Conservation (phyloP, 1,140 invertebrate species). For the Augochlora pura region DNA sequence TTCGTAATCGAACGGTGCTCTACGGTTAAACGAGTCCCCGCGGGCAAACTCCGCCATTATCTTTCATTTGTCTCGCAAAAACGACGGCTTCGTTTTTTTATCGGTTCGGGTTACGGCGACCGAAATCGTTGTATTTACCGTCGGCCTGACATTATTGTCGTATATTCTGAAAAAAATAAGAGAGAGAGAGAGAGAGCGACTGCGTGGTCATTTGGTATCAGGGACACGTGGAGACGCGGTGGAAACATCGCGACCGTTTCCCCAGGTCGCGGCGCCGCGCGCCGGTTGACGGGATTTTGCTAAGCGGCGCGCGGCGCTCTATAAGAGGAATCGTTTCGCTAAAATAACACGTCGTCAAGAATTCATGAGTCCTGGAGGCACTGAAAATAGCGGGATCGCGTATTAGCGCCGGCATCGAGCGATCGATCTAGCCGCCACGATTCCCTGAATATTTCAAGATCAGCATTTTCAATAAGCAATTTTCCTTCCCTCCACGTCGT, state of each 20-base stretch:
- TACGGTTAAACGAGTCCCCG: no score
- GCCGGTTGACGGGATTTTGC: conserved; percentile 12
- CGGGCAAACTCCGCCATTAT: no score
- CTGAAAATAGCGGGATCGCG: conserved; percentile 32
- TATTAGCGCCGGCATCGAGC: conserved; percentile 13
- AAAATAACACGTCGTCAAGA: conserved; percentile 46
- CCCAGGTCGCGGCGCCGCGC: not conserved
- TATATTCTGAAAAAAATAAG: no score
- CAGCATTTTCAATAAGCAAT: not conserved
- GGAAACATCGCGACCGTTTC: conserved; percentile 20
- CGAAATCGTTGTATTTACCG: no score
- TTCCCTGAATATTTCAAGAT: not conserved
- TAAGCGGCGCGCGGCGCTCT: not conserved
- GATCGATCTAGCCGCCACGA: not conserved
- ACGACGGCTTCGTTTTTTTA: no score
- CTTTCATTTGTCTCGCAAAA: no score
- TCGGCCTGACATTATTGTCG: no score
- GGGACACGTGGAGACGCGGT: conserved; percentile 22
- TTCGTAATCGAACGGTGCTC: no score
- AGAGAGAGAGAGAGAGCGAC: not conserved
- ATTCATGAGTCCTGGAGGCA: conserved; percentile 31
- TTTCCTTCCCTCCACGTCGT: no score
- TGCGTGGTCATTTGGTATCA: not conserved
- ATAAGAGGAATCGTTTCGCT: conserved; percentile 24
- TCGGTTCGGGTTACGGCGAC: no score